phyloP scores from a whole-genome alignment of 1,140 invertebrate species.

The Acyrthosiphon pisum region DNA sequence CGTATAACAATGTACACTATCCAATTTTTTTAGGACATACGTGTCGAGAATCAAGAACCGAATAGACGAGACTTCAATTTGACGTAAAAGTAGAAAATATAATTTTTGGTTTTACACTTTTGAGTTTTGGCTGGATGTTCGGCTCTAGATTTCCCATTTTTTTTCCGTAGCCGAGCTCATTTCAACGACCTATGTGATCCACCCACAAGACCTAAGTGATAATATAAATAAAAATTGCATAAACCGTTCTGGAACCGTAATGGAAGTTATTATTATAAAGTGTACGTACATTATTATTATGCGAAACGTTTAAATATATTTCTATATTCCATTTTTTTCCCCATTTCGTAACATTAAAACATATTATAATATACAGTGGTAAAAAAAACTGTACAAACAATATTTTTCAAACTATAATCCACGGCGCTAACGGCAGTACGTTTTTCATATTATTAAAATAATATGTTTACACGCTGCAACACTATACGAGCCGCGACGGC shows the following conservation, averaged over 20 bases:
- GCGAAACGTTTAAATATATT: slow-evolving; percentile 5
- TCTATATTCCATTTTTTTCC: background rate
- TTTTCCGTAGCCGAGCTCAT: background rate
- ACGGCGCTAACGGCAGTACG: background rate
- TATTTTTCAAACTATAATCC: background rate
- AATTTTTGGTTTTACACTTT: background rate
- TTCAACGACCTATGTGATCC: background rate
- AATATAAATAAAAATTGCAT: background rate
- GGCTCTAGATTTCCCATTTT: background rate
- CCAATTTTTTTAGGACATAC: background rate
- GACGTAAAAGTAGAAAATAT: background rate
- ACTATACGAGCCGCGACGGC: background rate
- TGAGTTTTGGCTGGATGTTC: background rate
- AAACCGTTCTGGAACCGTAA: background rate
- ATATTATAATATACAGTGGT: background rate
- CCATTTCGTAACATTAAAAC: background rate
- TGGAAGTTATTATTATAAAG: background rate
- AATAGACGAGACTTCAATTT: background rate
- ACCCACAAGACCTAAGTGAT: background rate
- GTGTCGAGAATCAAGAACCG: background rate
- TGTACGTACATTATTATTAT: background rate
- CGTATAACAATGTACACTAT: background rate
- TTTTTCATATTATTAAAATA: slow-evolving; percentile 16
- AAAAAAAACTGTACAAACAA: background rate
- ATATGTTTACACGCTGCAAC: background rate